phyloP scores from a whole-genome alignment of 2,113 vertebrate genomes.

The Machaerirhynchus nigripectus region DNA sequence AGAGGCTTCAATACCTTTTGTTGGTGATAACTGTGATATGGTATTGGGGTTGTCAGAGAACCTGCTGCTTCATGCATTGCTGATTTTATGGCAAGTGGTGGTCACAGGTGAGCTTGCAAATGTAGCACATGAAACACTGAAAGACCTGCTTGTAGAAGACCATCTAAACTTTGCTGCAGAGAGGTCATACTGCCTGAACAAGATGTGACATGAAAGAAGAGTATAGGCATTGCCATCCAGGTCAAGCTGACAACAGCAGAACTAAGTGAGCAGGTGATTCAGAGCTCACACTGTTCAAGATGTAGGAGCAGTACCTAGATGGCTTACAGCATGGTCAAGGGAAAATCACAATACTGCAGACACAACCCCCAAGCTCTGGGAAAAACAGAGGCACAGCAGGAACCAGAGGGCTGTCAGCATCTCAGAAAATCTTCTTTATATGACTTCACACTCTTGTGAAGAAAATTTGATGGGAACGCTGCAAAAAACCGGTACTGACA shows the following conservation, averaged over 20 bases:
- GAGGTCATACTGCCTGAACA: not conserved
- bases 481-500: not conserved
- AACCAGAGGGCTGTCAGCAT: not conserved
- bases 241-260: not conserved
- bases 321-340: not conserved
- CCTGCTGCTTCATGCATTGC: not conserved
- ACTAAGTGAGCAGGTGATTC: not conserved
- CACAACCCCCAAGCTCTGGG: not conserved
- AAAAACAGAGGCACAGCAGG: not conserved
- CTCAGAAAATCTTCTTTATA: not conserved
- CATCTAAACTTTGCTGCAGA: not conserved
- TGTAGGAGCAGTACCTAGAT: not conserved
- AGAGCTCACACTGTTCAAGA: not conserved
- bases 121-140: not conserved
- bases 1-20: not conserved
- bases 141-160: not conserved
- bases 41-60: not conserved
- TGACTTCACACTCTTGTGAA: not conserved
- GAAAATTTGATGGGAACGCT: not conserved
- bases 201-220: not conserved
- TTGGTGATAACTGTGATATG: not conserved
- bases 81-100: not conserved
- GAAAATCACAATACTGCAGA: not conserved
- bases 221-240: not conserved
- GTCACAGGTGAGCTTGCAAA: not conserved